Conservation (phyloP, 2,888 invertebrate species). For the Petrolisthes cinctipes region DNA sequence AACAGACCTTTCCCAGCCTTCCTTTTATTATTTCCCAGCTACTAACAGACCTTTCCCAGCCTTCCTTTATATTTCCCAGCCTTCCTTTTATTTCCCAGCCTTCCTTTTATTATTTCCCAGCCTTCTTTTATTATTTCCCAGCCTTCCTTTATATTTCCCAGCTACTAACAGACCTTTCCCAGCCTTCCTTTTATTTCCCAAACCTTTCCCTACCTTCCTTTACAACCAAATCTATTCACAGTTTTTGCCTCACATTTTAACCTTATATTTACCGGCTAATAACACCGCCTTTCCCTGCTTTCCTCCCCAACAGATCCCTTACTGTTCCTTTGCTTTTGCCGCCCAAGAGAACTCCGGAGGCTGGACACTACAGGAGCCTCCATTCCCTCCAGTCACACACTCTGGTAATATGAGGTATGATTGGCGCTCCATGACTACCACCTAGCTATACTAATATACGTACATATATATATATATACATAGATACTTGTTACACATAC, state of each 20-base stretch:
- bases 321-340: slow-evolving; percentile 59
- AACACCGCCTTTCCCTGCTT: not conserved
- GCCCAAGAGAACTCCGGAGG: slow-evolving; percentile 69
- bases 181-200: not conserved
- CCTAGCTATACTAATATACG: too few species aligned
- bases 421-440: slow-evolving; percentile 44
- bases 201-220: not conserved
- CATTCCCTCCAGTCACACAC: slow-evolving; percentile 87
- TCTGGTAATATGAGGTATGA: slow-evolving; percentile 87
- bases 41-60: too few species aligned
- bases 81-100: too few species aligned
- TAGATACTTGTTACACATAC: too few species aligned
- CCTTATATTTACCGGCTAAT: not conserved
- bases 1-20: too few species aligned
- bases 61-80: too few species aligned
- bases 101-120: not conserved
- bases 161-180: too few species aligned
- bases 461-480: too few species aligned
- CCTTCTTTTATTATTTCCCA: not conserved
- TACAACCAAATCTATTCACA: not conserved
- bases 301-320: slow-evolving; percentile 55
- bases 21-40: too few species aligned
- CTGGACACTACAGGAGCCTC: slow-evolving; percentile 82
- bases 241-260: too few species aligned
- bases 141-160: too few species aligned